phyloP scores from a whole-genome alignment of 2,888 invertebrate species.

The Synergus laeviventris region DNA sequence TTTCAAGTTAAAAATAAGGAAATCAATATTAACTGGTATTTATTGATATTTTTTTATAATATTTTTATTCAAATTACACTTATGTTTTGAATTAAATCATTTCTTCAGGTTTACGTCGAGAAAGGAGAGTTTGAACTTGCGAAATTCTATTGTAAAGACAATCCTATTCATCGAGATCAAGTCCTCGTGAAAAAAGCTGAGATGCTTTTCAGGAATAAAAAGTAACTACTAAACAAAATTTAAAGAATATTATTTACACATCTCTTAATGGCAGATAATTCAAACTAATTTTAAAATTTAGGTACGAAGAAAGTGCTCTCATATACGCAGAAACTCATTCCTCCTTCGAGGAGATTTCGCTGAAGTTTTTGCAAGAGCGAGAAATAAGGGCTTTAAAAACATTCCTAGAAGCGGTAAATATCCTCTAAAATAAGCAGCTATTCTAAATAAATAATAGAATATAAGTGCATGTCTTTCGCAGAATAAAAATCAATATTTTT shows the following conservation, averaged over 20 bases:
- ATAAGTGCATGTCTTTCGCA: background rate
- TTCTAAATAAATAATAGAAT: slow-evolving; percentile 1
- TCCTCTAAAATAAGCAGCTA: slow-evolving; percentile 18
- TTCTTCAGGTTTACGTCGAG: slow-evolving; percentile 84
- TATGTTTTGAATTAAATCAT: slow-evolving; percentile 13
- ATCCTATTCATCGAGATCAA: slow-evolving; percentile 88
- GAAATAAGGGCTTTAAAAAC: slow-evolving; percentile 91
- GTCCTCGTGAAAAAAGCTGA: slow-evolving; percentile 94
- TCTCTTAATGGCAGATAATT: slow-evolving; percentile 24
- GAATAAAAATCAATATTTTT: slow-evolving; percentile 38
- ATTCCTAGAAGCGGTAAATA: slow-evolving; percentile 80
- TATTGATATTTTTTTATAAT: background rate
- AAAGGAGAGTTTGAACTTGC: slow-evolving; percentile 91
- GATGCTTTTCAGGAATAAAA: slow-evolving; percentile 85
- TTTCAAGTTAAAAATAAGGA: background rate
- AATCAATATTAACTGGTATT: background rate
- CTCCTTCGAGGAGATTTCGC: slow-evolving; percentile 95
- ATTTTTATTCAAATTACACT: background rate
- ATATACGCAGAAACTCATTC: slow-evolving; percentile 93
- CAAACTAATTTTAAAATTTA: slow-evolving; percentile 56
- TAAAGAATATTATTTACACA: slow-evolving; percentile 24
- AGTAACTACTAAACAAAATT: slow-evolving; percentile 74
- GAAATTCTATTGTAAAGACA: slow-evolving; percentile 88
- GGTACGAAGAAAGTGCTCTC: slow-evolving; percentile 89
- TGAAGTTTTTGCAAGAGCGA: slow-evolving; percentile 90